Conservation (phyloP, 2,113 vertebrate species). For the Neopipo cinnamomea region DNA sequence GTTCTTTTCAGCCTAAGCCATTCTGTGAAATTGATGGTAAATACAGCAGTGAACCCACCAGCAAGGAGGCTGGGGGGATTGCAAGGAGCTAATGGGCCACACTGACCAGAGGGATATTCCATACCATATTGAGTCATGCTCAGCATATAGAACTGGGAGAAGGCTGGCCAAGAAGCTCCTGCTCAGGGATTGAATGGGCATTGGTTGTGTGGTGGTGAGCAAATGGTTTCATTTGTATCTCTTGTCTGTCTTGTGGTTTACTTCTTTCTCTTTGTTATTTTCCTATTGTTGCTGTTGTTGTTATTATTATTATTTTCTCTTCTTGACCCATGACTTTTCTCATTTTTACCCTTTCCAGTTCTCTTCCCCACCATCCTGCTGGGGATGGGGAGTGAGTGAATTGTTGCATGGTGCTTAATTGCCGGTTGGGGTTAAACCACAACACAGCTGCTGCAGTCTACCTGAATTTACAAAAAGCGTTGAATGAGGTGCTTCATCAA, state of each 20-base stretch:
- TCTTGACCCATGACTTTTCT: neutral
- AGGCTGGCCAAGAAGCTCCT: neutral
- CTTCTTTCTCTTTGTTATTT: neutral
- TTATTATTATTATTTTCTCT: neutral
- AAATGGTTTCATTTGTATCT: neutral
- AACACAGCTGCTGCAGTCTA: neutral
- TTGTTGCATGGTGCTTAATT: neutral
- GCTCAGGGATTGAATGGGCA: rapidly evolving
- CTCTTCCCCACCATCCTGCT: rapidly evolving
- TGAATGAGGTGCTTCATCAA: neutral
- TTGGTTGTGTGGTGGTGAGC: neutral
- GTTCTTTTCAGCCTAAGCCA: neutral
- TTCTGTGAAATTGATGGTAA: neutral
- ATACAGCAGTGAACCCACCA: neutral
- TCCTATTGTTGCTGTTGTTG: no score
- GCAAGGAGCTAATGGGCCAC: neutral
- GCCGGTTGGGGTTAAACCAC: neutral
- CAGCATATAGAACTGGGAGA: neutral
- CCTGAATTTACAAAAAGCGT: neutral
- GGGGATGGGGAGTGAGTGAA: neutral
- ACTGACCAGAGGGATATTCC: neutral
- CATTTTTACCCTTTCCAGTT: neutral
- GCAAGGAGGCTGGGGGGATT: neutral
- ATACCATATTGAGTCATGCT: neutral
- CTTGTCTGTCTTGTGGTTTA: neutral